phyloP scores from a whole-genome alignment of 2,113 vertebrate species.

The Sturnira hondurensis region DNA sequence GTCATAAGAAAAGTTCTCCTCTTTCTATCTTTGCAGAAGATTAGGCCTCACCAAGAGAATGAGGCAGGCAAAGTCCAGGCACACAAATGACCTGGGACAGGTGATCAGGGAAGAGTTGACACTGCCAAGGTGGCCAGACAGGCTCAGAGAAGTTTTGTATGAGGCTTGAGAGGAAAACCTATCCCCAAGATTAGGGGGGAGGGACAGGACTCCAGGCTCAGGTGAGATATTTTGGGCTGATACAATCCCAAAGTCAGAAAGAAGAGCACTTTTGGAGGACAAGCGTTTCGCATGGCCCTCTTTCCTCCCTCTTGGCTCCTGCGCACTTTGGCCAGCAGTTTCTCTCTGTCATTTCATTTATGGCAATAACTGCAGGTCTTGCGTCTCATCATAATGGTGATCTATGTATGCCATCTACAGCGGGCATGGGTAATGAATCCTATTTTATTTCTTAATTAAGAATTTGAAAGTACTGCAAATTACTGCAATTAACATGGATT shows the following conservation, averaged over 20 bases:
- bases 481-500: slow-evolving; percentile 75
- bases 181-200: neutral
- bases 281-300: neutral
- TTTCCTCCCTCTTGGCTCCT: neutral
- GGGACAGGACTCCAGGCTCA: neutral
- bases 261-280: neutral
- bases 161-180: neutral
- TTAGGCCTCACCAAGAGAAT: neutral
- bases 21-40: neutral
- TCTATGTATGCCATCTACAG: slow-evolving; percentile 66
- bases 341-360: slow-evolving; percentile 46
- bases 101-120: neutral
- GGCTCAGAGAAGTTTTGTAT: neutral
- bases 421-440: slow-evolving; percentile 71
- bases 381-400: slow-evolving; percentile 65
- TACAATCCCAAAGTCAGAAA: neutral
- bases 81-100: neutral
- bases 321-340: neutral
- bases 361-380: slow-evolving; percentile 44
- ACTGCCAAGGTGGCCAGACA: neutral
- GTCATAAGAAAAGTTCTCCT: neutral
- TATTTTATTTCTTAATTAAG: slow-evolving; percentile 78
- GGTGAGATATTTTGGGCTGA: neutral
- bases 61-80: neutral
- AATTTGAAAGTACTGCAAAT: slow-evolving; percentile 73